A percentile compares a stretch with the other conserved stretches of the same genome.
Conservation (phyloP, 2,888 invertebrate species). For the Patella ulyssiponensis region DNA sequence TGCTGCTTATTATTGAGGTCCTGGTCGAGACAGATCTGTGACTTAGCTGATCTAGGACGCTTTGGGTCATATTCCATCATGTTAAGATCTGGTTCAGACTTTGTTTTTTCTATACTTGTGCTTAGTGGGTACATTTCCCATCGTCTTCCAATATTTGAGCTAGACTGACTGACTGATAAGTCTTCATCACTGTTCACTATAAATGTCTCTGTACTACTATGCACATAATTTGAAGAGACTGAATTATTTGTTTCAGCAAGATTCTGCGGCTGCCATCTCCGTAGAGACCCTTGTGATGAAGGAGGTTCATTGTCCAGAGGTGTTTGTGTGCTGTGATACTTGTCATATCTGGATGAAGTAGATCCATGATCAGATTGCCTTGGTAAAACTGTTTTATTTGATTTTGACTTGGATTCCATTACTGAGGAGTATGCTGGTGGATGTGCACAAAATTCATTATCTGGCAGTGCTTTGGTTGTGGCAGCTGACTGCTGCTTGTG, state of each 20-base stretch:
- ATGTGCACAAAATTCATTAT: background rate
- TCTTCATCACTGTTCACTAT: slow-evolving; percentile 61
- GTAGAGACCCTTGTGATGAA: background rate
- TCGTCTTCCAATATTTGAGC: slow-evolving; percentile 21
- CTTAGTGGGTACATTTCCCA: slow-evolving; percentile 5
- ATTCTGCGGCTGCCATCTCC: slow-evolving; percentile 11
- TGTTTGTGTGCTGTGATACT: background rate
- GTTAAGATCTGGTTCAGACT: slow-evolving; percentile 51
- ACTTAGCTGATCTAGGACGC: slow-evolving; percentile 50
- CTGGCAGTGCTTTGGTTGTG: background rate
- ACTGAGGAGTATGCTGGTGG: slow-evolving; percentile 4
- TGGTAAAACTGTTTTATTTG: background rate
- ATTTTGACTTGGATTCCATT: background rate
- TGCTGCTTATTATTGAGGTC: background rate
- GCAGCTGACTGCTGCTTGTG: background rate
- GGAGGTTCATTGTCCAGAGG: background rate
- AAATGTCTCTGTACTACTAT: slow-evolving; percentile 62
- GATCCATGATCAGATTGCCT: background rate
- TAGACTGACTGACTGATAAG: slow-evolving; percentile 8
- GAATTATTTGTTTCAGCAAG: slow-evolving; percentile 14
- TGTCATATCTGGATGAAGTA: background rate
- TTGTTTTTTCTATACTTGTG: slow-evolving; percentile 34
- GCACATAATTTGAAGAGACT: slow-evolving; percentile 31
- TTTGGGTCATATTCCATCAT: slow-evolving; percentile 29
- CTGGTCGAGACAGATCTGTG: slow-evolving; percentile 37